Conservation (phyloP, 2,888 invertebrate genomes). For the Notodonta dromedarius region DNA sequence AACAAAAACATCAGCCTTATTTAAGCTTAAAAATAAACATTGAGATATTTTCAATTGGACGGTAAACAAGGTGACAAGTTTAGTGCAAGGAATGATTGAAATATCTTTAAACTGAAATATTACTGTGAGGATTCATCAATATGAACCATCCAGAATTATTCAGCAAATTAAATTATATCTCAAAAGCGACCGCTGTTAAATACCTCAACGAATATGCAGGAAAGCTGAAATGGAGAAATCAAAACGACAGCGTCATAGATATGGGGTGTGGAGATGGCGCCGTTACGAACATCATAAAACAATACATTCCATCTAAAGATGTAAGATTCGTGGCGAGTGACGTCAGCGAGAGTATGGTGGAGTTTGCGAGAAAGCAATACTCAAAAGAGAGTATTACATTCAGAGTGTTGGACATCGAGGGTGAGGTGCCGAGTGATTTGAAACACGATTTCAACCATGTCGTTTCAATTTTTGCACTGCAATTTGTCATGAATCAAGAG, state of each 20-base stretch:
- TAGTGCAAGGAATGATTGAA: too few relatives aligned
- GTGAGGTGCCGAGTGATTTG: constrained; percentile 74
- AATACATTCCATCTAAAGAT: background rate
- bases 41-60: too few relatives aligned
- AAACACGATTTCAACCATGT: constrained; percentile 86
- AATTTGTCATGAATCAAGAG: constrained; percentile 91
- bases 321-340: background rate
- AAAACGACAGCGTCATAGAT: background rate
- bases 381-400: constrained; percentile 67
- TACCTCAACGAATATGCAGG: constrained; percentile 1
- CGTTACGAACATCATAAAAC: background rate
- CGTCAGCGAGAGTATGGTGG: background rate
- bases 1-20: too few relatives aligned
- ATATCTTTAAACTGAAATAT: too few relatives aligned
- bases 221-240: background rate
- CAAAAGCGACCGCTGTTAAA: background rate
- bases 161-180: background rate
- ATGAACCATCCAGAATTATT: constrained; percentile 1
- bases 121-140: background rate
- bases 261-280: background rate
- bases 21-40: too few relatives aligned
- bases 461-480: constrained; percentile 91
- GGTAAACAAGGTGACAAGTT: too few relatives aligned
- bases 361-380: background rate
- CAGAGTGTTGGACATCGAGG: constrained; percentile 83